Conservation (phyloP, 1,140 invertebrate species). For the Ceratina japonica region DNA sequence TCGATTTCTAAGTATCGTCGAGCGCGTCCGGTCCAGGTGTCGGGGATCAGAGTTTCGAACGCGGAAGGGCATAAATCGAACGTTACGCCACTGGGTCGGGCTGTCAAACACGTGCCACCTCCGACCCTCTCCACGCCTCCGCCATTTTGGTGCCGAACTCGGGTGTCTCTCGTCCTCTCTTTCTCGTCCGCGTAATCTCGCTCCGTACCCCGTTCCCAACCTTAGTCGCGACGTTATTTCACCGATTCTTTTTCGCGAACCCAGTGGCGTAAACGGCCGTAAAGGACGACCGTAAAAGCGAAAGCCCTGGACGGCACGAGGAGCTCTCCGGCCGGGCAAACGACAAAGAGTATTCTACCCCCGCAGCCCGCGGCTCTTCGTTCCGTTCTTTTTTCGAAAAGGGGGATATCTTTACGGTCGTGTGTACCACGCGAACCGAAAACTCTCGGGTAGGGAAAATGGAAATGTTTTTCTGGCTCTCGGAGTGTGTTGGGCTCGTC, state of each 20-base stretch:
- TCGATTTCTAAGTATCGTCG: no score
- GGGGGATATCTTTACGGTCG: background rate
- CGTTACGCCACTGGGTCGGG: slow-evolving; percentile 54
- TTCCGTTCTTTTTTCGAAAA: background rate
- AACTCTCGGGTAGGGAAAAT: background rate
- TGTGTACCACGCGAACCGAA: no score
- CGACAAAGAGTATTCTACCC: background rate
- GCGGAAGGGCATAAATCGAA: background rate
- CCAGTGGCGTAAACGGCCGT: slow-evolving; percentile 37
- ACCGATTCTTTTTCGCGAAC: slow-evolving; percentile 35
- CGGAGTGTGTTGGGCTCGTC: background rate
- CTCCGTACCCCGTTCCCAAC: slow-evolving; percentile 36
- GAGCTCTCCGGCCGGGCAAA: slow-evolving; percentile 29
- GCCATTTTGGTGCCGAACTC: slow-evolving; percentile 60
- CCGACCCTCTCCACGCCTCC: slow-evolving; percentile 47
- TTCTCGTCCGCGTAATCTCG: slow-evolving; percentile 55
- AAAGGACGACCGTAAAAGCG: slow-evolving; percentile 36
- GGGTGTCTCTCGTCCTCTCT: slow-evolving; percentile 54
- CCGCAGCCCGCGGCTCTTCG: background rate
- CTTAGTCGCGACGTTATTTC: slow-evolving; percentile 42
- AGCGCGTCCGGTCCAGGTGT: no score
- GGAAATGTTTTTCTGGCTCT: background rate
- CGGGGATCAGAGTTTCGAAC: background rate
- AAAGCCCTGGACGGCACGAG: slow-evolving; percentile 12
- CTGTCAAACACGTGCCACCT: slow-evolving; percentile 62